Evolutionary conservation across 2,113 vertebrate species (phyloP), one percentile per base, ranked within the genome.

Genomic region (Zootoca vivipara): DNA sequence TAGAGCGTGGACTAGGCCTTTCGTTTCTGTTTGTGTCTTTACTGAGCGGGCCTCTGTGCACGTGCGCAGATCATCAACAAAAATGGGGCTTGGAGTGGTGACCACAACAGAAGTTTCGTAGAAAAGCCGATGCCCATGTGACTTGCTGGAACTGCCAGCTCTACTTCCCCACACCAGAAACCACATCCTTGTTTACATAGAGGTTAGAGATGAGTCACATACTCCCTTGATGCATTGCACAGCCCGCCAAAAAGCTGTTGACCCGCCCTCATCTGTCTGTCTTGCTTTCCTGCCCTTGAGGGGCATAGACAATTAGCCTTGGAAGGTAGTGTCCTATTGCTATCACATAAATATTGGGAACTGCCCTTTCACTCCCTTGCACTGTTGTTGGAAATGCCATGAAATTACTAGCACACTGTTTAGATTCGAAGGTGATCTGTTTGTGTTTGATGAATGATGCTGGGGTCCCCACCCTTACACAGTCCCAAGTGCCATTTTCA

Each of bases 181-280:
- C 94, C 94, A 95, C 95, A 95, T 95, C 94, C 94, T 95, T 95
- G 93, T 95, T 95, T 95, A 95, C 94, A 94, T 95, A 35, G 13
- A 90, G 87, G 84, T 91, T 89, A 91, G 93, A 93, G 90, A 80
- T 84, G 88, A 89, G 42, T 85, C 83, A 82, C 84, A 16, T 75
- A 46, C 56, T 81, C 87, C 82, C 87, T 18, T 88, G 87, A 74
- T 85, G 81, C 87, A 77, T 2, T 35, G 38, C 26, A 16, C 40
- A 83, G 87, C 81, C 87, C 87, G 81, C 87, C 87, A 88, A 83
- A 83, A 67, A 33, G 5, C 64, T 58, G 8, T 83, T 67, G 72
- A 30, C 4, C 58, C 73, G 12, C 30, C 46, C 46, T 46, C 46
- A 10, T 33, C 5, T 2, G 0, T 56, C n/a, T 8, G 58, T 7